These are phyloP conservation scores for Melikaiella ostensackeni DNA, from an alignment of 2,888 invertebrate species.

Conservation along the genomic window DNA sequence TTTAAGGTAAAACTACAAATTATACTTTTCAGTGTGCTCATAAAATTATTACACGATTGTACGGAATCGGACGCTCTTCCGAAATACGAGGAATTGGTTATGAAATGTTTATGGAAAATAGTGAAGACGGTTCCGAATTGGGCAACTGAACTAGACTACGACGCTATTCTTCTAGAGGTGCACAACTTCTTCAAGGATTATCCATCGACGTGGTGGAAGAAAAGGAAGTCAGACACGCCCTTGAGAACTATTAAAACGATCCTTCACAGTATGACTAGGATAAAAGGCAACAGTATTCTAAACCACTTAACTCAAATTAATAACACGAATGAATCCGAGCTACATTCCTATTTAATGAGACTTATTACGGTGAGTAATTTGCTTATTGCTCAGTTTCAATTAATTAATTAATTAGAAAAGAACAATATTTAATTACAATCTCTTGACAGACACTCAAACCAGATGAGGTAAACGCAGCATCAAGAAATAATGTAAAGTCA, in stretches of 20 bases:
- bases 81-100: conserved; percentile 89
- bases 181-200: conserved; percentile 93
- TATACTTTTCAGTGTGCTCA: conserved; percentile 84
- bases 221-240: conserved; percentile 90
- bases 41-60: conserved; percentile 92
- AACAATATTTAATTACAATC: neutral
- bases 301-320: conserved; percentile 88
- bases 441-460: conserved; percentile 77
- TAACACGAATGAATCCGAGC: conserved; percentile 89
- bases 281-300: conserved; percentile 90
- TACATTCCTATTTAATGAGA: conserved; percentile 91
- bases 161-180: conserved; percentile 88
- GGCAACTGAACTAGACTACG: conserved; percentile 86
- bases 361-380: conserved; percentile 83
- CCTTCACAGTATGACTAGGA: conserved; percentile 93
- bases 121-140: conserved; percentile 92
- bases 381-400: neutral
- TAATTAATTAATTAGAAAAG: too few relatives aligned
- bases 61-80: conserved; percentile 82
- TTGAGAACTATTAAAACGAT: conserved; percentile 95
- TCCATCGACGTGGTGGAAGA: conserved; percentile 93
- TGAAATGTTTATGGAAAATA: conserved; percentile 97
- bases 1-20: neutral
- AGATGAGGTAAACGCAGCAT: conserved; percentile 74
- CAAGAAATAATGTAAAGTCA: conserved; percentile 64